A percentile compares a stretch with the other conserved stretches of the same genome.
Conservation (phyloP, 2,888 invertebrate species). For the Drosophila nr. perissopoda region DNA sequence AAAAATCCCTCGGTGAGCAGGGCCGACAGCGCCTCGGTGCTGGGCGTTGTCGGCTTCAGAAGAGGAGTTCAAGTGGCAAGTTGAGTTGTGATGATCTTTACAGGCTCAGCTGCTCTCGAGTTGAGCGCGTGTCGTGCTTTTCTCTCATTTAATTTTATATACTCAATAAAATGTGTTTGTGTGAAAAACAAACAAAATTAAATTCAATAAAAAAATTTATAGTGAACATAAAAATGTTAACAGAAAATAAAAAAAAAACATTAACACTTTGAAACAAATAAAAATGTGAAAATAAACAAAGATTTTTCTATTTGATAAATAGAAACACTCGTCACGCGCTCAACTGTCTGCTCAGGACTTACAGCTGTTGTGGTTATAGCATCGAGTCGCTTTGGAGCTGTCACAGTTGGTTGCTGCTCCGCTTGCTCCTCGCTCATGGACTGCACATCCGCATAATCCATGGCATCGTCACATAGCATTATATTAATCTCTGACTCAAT, state of each 20-base stretch:
- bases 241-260: too few relatives aligned
- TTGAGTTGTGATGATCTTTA: conserved; percentile 11
- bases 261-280: not conserved
- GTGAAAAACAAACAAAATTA: not conserved
- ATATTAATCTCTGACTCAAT: conserved; percentile 70
- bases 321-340: not conserved
- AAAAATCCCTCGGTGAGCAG: conserved; percentile 94
- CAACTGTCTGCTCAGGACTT: conserved; percentile 22
- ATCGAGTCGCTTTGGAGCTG: conserved; percentile 1
- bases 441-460: conserved; percentile 70
- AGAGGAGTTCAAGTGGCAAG: conserved; percentile 10
- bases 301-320: not conserved
- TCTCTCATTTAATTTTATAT: not conserved
- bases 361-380: conserved; percentile 32
- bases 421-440: conserved; percentile 69
- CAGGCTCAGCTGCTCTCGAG: not conserved
- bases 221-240: not conserved
- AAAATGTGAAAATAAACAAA: not conserved
- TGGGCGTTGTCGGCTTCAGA: conserved; percentile 90
- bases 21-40: conserved; percentile 91
- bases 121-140: not conserved
- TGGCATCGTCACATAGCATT: conserved; percentile 60
- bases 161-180: not conserved
- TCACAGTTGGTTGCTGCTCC: not conserved
- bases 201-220: not conserved